Base-by-base conservation (phyloP, 2,113 vertebrate species). In the Paradisaea rubra region DNA sequence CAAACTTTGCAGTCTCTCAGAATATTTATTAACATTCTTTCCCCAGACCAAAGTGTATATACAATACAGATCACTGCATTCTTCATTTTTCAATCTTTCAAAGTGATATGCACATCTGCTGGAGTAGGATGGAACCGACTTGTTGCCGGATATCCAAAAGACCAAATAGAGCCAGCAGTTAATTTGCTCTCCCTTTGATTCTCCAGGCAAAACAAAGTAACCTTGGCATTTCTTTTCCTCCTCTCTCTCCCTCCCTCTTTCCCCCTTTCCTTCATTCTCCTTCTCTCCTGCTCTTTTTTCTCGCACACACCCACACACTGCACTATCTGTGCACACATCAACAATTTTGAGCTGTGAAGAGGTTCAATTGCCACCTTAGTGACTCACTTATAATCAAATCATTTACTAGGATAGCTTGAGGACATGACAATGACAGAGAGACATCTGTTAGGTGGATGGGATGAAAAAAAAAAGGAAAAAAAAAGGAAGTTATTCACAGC, bases 261-360 rank as follows among this genome's bases (percentile, higher is more conserved):
- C 77, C 28, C 35, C 77, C 56, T 82, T 76, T 84, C 78, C 89
- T 94, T 97, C 77, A 39, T 84, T 88, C 81, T 69, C 52, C 74
- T 93, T 94, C 77, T 93, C 39, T 70, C 50, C 53, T 83, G 66
- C 89, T 82, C 94, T 74, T 74, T 93, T 85, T 91, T 61, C 79
- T 66, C 25, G 2, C 52, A 3, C 73, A 89, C 79, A 89, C 88
- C 69, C 91, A 87, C 76, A 74, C 76, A 31, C 88, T 86, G 86
- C 92, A 79, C 85, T 95, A 92, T 95, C 95, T 45, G 33, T 94
- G 96, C 97, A 97, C 96, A 96, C 96, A 97, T 97, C 97, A 97
- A 98, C 97, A 97, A 98, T 98, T 98, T 94, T 97, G 97, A 98
- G 97, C 97, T 97, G 97, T 97, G 97, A 98, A 98, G 98, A 98